phyloP scores from a whole-genome alignment of 2,888 invertebrate genomes.

The Drosophila suboccidentalis region DNA sequence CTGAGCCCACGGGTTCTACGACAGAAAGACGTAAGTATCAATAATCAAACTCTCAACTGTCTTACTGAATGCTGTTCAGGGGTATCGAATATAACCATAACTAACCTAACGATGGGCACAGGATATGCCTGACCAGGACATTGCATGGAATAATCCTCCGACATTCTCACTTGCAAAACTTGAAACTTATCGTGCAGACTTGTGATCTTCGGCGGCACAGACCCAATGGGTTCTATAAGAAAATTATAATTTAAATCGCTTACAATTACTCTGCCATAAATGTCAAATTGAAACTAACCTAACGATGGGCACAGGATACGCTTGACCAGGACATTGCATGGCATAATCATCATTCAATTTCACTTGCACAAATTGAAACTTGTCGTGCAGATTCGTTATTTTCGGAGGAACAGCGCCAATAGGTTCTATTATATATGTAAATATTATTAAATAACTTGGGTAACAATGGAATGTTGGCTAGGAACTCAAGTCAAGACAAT shows the following conservation, averaged over 20 bases:
- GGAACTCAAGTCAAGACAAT: neutral
- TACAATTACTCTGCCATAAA: constrained; percentile 25
- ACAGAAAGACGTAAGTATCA: neutral
- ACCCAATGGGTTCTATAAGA: constrained; percentile 85
- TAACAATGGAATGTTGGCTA: constrained; percentile 22
- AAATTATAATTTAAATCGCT: neutral
- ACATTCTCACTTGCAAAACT: constrained; percentile 85
- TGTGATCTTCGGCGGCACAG: constrained; percentile 88
- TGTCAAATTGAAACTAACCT: constrained; percentile 85
- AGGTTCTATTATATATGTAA: constrained; percentile 81
- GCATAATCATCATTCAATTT: constrained; percentile 87
- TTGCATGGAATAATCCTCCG: constrained; percentile 88
- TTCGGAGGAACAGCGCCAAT: constrained; percentile 87
- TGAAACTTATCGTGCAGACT: constrained; percentile 86
- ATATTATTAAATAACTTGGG: neutral
- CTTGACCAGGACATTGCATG: constrained; percentile 91
- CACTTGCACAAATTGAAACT: constrained; percentile 85
- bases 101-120: constrained; percentile 89
- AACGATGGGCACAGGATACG: constrained; percentile 90
- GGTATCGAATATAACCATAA: neutral
- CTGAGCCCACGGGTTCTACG: constrained; percentile 87
- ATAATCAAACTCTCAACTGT: neutral
- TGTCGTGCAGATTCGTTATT: constrained; percentile 87
- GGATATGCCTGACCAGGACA: constrained; percentile 92
- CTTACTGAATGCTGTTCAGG: constrained; percentile 55